Evolutionary conservation across 2,797 vertebrate species (phyloP).

Genomic region (Garrulus glandarius): DNA sequence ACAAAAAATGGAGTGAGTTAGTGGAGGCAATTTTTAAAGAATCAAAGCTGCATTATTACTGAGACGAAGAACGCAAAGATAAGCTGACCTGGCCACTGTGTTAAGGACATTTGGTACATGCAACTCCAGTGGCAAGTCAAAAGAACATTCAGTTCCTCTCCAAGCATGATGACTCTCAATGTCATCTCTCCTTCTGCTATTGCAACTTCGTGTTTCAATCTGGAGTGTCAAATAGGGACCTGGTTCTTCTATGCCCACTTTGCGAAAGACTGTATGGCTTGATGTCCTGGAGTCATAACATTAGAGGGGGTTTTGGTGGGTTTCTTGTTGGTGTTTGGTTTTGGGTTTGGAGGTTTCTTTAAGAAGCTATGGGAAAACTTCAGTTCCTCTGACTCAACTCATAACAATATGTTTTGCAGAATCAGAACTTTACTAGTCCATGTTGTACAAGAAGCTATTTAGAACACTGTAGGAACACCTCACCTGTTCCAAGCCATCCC

Average conservation of each 20-base stretch:
- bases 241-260: not conserved
- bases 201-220: not conserved
- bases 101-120: not conserved
- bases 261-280: not conserved
- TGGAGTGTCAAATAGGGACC: not conserved
- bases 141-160: not conserved
- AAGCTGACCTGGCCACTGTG: not conserved
- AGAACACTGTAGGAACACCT: not conserved
- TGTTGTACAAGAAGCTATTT: not conserved
- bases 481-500: not conserved
- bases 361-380: not conserved
- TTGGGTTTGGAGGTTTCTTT: not conserved
- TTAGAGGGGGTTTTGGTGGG: rapidly evolving
- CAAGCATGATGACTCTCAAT: not conserved
- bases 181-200: not conserved
- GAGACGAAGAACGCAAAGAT: not conserved
- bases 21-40: not conserved
- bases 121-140: not conserved
- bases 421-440: not conserved
- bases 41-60: not conserved
- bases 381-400: not conserved
- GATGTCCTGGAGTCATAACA: not conserved
- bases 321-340: not conserved
- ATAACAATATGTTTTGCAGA: not conserved
- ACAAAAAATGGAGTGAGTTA: not conserved